Evolutionary conservation across 2,113 vertebrate genomes (phyloP).

Genomic region (Neotragus moschatus): DNA sequence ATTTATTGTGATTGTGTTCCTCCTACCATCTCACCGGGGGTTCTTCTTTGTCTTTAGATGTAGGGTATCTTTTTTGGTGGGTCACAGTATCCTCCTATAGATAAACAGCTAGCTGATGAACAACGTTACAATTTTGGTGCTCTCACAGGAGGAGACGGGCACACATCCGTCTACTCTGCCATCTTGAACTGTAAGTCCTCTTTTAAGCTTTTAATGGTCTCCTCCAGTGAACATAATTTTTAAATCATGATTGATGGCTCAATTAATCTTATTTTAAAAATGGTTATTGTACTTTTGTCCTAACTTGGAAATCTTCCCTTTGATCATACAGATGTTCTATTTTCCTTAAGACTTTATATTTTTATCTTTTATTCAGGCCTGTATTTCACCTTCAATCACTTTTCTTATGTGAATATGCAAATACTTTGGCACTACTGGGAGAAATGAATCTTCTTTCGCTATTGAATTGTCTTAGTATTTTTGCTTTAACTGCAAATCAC

Average conservation of each 20-base stretch:
- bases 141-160: neutral
- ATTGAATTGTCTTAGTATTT: neutral
- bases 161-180: neutral
- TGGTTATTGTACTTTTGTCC: neutral
- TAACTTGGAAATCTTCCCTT: neutral
- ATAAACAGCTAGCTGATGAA: neutral
- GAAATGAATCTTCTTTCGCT: neutral
- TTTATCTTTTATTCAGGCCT: neutral
- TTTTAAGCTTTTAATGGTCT: neutral
- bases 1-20: neutral
- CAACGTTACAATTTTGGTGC: neutral
- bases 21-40: fast-evolving
- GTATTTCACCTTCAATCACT: neutral
- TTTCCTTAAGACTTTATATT: neutral
- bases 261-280: neutral
- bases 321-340: neutral
- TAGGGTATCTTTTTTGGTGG: neutral
- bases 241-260: neutral
- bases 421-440: neutral
- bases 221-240: neutral
- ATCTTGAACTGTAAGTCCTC: neutral
- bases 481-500: neutral
- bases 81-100: neutral
- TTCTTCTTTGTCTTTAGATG: neutral
- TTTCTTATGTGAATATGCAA: neutral